phyloP scores from a whole-genome alignment of 2,113 vertebrate species.

The Coturnix japonica region DNA sequence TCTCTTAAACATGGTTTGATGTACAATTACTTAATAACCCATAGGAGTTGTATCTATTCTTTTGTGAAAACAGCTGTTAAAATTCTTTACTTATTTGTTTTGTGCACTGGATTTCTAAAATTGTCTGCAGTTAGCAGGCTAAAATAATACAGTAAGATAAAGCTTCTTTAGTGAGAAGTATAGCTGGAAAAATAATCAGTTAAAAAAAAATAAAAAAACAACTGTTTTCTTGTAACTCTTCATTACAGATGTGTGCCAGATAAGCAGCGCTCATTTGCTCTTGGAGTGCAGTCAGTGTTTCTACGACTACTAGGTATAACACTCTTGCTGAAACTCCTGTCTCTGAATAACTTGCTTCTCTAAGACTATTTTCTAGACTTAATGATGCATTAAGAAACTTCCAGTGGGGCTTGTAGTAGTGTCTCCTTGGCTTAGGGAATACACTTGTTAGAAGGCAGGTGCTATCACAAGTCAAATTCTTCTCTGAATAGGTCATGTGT shows the following conservation, averaged over 20 bases:
- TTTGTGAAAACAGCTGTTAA: not conserved
- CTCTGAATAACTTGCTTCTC: not conserved
- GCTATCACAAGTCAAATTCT: not conserved
- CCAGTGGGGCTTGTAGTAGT: not conserved
- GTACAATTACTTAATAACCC: not conserved
- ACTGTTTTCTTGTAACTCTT: not conserved
- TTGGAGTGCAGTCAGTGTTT: constrained; percentile 77
- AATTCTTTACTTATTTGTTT: not conserved
- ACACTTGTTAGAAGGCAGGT: not conserved
- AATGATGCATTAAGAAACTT: not conserved
- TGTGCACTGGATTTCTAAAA: not conserved
- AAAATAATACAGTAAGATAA: not conserved
- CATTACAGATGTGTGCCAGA: constrained; percentile 77
- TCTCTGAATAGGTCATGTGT: not conserved
- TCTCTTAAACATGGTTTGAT: not conserved
- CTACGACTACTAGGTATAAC: constrained; percentile 75
- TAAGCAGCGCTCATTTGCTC: constrained; percentile 76
- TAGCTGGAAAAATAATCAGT: not conserved
- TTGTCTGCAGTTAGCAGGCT: not conserved
- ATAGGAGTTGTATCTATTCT: not conserved
- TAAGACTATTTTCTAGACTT: not conserved
- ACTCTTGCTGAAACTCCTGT: not conserved
- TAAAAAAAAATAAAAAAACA: not conserved
- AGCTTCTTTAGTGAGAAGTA: not conserved
- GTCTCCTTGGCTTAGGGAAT: not conserved